Evolutionary conservation across 2,888 invertebrate species (phyloP).

Genomic region (Lydus trimaculatus): DNA sequence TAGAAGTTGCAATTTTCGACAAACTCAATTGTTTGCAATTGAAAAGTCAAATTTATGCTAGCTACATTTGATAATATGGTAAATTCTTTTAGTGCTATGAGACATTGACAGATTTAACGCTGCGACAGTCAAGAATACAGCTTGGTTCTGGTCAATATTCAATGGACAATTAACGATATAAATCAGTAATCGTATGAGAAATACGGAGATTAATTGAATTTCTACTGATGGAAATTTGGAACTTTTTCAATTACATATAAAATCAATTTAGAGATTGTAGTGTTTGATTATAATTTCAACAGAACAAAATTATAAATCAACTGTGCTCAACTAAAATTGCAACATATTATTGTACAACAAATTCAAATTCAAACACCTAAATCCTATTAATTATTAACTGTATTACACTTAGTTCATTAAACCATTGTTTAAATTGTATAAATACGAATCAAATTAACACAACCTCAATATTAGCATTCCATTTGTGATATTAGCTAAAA

Average conservation of each 20-base stretch:
- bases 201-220: neutral
- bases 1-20: neutral
- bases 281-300: neutral
- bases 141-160: neutral
- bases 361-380: neutral
- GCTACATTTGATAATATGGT: no score
- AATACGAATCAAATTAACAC: neutral
- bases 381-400: neutral
- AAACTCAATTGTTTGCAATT: neutral
- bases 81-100: no score
- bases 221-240: neutral
- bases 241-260: neutral
- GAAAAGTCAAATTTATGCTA: neutral
- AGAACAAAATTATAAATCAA: neutral
- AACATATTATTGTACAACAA: neutral
- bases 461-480: neutral
- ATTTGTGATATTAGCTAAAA: neutral
- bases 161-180: neutral
- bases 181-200: neutral
- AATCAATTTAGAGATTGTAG: neutral
- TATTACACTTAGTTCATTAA: neutral
- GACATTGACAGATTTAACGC: neutral
- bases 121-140: neutral
- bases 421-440: neutral
- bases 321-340: neutral